These are phyloP conservation scores for Euspilapteryx auroguttella DNA, from an alignment of 2,888 invertebrate species.

Conservation along the genomic window DNA sequence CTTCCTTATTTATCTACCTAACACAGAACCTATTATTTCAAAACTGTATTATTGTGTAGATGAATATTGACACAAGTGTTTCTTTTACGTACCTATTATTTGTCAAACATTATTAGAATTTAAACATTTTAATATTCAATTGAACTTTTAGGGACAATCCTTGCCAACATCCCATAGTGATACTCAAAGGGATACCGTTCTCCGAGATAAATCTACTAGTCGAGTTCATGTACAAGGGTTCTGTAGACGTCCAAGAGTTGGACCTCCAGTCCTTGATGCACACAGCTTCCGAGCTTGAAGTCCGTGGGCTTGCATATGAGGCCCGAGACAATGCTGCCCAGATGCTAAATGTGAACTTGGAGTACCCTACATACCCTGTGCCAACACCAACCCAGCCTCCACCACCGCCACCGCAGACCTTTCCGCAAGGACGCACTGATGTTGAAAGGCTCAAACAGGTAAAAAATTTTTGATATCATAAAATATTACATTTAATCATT, in stretches of 20 bases:
- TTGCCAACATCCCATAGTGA: constrained; percentile 73
- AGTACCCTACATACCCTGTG: constrained; percentile 43
- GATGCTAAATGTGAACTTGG: constrained; percentile 53
- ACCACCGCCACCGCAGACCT: constrained; percentile 17
- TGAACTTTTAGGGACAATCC: constrained; percentile 72
- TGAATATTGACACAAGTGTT: no score
- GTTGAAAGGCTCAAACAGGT: constrained; percentile 53
- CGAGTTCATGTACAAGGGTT: constrained; percentile 73
- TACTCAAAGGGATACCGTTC: constrained; percentile 67
- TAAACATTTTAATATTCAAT: no score
- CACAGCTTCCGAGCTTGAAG: constrained; percentile 69
- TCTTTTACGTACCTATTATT: no score
- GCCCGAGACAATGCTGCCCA: constrained; percentile 60
- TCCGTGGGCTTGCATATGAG: constrained; percentile 65
- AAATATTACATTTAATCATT: no score
- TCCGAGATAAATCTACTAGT: constrained; percentile 68
- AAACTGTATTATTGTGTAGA: no score
- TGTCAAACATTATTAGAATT: no score
- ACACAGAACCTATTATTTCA: no score
- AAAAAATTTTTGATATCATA: no score
- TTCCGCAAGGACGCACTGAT: constrained; percentile 38
- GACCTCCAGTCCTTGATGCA: constrained; percentile 66
- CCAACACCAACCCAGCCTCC: constrained; percentile 9
- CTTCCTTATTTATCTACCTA: no score
- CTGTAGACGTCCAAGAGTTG: constrained; percentile 66